These are phyloP conservation scores for Lymantria dispar DNA, from an alignment of 2,888 invertebrate genomes.

Conservation along the genomic window DNA sequence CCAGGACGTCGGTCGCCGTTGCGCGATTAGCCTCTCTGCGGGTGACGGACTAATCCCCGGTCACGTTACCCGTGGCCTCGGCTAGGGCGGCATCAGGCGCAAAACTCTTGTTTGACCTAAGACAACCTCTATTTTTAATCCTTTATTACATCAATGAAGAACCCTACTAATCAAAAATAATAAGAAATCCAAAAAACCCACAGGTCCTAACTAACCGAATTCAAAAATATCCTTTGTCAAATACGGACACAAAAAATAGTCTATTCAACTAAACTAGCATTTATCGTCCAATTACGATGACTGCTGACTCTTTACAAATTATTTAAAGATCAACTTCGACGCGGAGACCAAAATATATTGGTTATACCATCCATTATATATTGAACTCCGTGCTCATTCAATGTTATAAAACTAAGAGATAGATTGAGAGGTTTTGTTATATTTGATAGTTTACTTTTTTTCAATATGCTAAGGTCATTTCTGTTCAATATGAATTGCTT, in stretches of 20 bases:
- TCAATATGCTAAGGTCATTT: not conserved
- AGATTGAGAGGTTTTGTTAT: slow-evolving; percentile 1
- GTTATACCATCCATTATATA: not conserved
- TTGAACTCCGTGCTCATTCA: slow-evolving; percentile 1
- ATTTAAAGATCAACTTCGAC: not conserved
- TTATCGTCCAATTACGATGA: slow-evolving; percentile 6
- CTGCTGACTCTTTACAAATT: slow-evolving; percentile 9
- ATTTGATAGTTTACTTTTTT: slow-evolving; percentile 6
- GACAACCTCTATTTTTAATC: too few species aligned
- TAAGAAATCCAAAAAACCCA: slow-evolving; percentile 16
- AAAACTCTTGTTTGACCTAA: too few species aligned
- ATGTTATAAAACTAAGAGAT: not conserved
- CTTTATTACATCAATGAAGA: not conserved
- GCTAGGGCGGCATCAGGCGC: too few species aligned
- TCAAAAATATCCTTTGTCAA: slow-evolving; percentile 34
- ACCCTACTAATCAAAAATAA: slow-evolving; percentile 13
- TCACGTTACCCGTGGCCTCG: too few species aligned
- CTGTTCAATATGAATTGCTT: slow-evolving; percentile 12
- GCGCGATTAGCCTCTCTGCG: too few species aligned
- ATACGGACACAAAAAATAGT: slow-evolving; percentile 21
- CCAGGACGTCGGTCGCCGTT: too few species aligned
- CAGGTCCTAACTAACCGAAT: slow-evolving; percentile 33
- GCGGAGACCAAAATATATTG: slow-evolving; percentile 1
- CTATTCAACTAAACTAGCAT: slow-evolving; percentile 8
- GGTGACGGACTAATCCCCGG: too few species aligned